These are phyloP conservation scores for Acromyrmex charruanus DNA, from an alignment of 1,140 invertebrate genomes.

Conservation along the genomic window DNA sequence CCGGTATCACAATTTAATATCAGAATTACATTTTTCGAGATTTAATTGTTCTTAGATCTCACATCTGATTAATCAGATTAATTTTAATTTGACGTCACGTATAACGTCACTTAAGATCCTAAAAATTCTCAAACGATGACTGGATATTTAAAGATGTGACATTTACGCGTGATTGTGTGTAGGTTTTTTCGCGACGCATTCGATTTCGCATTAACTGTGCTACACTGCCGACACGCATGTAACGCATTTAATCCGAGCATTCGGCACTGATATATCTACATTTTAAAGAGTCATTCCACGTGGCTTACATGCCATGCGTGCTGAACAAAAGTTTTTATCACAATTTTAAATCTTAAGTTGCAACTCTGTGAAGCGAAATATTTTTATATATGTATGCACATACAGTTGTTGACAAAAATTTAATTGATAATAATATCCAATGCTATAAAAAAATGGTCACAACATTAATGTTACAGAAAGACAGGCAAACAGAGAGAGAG, in stretches of 20 bases:
- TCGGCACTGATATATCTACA: slow-evolving; percentile 10
- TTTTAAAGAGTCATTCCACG: slow-evolving; percentile 19
- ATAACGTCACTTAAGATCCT: background rate
- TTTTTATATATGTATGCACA: background rate
- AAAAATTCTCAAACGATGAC: slow-evolving; percentile 27
- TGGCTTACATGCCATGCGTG: background rate
- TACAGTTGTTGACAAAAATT: background rate
- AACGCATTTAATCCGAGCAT: slow-evolving; percentile 31
- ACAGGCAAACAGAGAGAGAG: background rate
- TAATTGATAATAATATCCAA: background rate
- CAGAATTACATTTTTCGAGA: background rate
- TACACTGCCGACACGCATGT: slow-evolving; percentile 24
- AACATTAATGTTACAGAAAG: background rate
- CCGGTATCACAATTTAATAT: background rate
- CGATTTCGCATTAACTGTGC: slow-evolving; percentile 31
- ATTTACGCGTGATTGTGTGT: background rate
- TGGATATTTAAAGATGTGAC: background rate
- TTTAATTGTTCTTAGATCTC: background rate
- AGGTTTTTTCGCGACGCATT: slow-evolving; percentile 41
- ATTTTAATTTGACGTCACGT: background rate
- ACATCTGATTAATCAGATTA: slow-evolving; percentile 8
- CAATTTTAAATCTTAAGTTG: background rate
- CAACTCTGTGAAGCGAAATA: background rate
- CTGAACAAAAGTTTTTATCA: background rate
- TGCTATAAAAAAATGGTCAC: background rate